Base-by-base conservation (phyloP, 1,140 invertebrate genomes). In the Portunus trituberculatus region DNA sequence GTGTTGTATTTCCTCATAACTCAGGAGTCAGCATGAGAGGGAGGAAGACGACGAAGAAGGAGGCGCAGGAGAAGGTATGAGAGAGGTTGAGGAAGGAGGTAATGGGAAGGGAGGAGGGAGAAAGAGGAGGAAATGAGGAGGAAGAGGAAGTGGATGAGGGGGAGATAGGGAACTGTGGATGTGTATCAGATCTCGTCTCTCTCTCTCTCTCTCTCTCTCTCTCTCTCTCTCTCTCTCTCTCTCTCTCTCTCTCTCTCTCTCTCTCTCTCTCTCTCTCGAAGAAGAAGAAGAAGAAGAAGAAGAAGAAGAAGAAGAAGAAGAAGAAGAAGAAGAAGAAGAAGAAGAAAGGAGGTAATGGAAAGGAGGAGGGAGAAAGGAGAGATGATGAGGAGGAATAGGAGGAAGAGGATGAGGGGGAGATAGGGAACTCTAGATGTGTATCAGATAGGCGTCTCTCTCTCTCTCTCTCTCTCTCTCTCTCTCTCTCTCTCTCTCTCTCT, bases 1-100 rank as follows among this genome's bases (percentile, higher is more conserved):
- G 87, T 89, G 87, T 89, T 89, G 87, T 45, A 46, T 89, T 89
- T 39, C 87, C 87, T 89, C 87, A 46, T 89, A 89, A 46, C 87
- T 89, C 87, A 91, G 89, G 89, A 48, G 89, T 52, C 20, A 91
- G 52, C 45, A 52, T 52, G 89, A 91, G 89, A 91, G 89, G 25
- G 45, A 91, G 89, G 46, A 28, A 91, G 89, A 29, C 20, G 86
- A 28, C 7, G 86, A 76, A 25, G 25, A n/a, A 76, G 67, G 84
- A 87, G 84, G 25, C 4, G 0, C 7, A 28, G 31, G 8, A 46
- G 84, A 46, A 16, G 14, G 84, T 4, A 39, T 16, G 84, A 39
- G 84, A 87, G 84, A 32, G 84, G 25, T 0, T 14, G 84, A 87
- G 84, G 39, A 46, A 39, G 31, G 39, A 46, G 39, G 31, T 14